Evolutionary conservation across 2,113 vertebrate species (phyloP).

Genomic region (Hydrochoerus hydrochaeris): DNA sequence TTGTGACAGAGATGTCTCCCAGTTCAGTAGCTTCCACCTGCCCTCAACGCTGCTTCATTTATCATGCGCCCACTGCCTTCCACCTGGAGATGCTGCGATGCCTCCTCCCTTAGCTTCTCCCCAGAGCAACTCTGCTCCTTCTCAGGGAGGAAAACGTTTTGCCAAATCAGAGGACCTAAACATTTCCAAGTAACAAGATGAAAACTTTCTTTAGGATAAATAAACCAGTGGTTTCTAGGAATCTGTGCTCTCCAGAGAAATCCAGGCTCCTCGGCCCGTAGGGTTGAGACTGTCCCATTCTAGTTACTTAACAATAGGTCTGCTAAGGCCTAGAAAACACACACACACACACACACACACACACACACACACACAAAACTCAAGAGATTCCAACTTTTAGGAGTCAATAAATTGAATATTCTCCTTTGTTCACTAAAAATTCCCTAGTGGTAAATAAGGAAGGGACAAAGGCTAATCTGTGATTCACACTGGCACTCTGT

Average conservation of each 20-base stretch:
- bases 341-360: not conserved
- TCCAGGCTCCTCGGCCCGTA: not conserved
- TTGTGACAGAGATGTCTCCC: not conserved
- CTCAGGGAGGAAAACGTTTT: not conserved
- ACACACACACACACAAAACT: not conserved
- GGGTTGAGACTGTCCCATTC: not conserved
- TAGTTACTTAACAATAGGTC: not conserved
- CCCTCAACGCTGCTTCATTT: not conserved
- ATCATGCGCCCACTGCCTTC: not conserved
- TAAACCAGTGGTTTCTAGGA: not conserved
- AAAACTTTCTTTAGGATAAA: not conserved
- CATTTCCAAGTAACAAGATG: not conserved
- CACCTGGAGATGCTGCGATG: fast-evolving
- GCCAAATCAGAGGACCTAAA: not conserved
- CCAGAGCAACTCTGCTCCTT: not conserved
- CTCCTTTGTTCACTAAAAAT: not conserved
- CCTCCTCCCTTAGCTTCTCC: not conserved
- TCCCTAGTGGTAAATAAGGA: not conserved
- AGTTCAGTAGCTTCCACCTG: not conserved
- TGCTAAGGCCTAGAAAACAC: not conserved
- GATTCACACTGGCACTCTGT: fast-evolving
- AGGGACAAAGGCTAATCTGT: not conserved
- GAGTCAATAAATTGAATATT: constrained; percentile 21
- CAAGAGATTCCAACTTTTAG: not conserved
- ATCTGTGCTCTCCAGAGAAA: not conserved